These are phyloP conservation scores for Agrenia bidenticulata DNA, from an alignment of 2,888 invertebrate genomes.

Conservation along the genomic window DNA sequence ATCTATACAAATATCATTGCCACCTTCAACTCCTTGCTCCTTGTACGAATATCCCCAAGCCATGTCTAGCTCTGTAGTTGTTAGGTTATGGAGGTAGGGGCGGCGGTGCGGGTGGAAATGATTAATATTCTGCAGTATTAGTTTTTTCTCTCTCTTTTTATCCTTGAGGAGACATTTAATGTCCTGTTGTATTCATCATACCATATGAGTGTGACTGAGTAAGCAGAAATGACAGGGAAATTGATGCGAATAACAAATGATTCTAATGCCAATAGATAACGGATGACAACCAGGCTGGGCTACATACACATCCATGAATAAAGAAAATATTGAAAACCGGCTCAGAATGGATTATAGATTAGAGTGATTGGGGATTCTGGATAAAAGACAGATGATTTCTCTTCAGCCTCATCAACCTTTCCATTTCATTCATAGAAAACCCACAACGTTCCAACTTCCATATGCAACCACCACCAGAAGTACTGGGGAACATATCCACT, in stretches of 20 bases:
- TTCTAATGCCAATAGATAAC: conserved; percentile 1
- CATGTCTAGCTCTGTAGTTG: too few relatives aligned
- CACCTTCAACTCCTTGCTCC: too few relatives aligned
- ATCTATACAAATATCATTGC: too few relatives aligned
- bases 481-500: too few relatives aligned
- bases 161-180: neutral
- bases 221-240: conserved; percentile 35
- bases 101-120: conserved; percentile 1
- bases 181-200: conserved; percentile 6
- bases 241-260: conserved; percentile 34
- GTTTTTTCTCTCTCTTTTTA: conserved; percentile 10
- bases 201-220: neutral
- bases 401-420: too few relatives aligned
- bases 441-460: too few relatives aligned
- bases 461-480: too few relatives aligned
- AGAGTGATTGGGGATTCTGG: conserved; percentile 4
- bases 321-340: neutral
- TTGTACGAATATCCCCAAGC: too few relatives aligned
- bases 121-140: conserved; percentile 8
- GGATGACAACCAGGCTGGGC: neutral
- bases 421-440: too few relatives aligned
- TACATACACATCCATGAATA: too few relatives aligned
- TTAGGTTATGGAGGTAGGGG: too few relatives aligned
- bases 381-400: too few relatives aligned
- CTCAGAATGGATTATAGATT: conserved; percentile 9